These are phyloP conservation scores for Nasonia longicornis DNA, from an alignment of 1,140 invertebrate genomes.

Conservation along the genomic window DNA sequence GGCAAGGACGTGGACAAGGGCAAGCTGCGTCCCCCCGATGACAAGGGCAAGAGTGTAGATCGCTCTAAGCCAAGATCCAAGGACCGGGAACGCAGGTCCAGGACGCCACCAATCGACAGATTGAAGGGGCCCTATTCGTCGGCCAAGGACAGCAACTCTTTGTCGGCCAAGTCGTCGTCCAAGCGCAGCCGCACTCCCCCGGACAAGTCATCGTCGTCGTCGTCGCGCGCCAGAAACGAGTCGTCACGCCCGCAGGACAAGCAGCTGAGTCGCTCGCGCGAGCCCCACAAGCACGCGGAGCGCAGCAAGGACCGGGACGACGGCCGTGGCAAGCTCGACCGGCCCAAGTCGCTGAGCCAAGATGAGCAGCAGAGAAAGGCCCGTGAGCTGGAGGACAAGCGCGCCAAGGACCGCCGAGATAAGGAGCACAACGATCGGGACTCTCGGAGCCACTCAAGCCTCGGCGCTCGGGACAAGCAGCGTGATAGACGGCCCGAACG, in stretches of 20 bases:
- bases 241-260: conserved; percentile 63
- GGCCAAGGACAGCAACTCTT: conserved; percentile 51
- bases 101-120: conserved; percentile 61
- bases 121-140: conserved; percentile 55
- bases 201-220: conserved; percentile 61
- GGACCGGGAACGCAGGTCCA: conserved; percentile 63
- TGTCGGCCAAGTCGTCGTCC: neutral
- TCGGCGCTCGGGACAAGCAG: conserved; percentile 62
- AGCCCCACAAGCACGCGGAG: conserved; percentile 60
- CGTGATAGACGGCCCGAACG: conserved; percentile 59
- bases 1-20: conserved; percentile 61
- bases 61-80: conserved; percentile 60
- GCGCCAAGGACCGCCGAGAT: conserved; percentile 60
- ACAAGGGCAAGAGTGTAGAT: conserved; percentile 60
- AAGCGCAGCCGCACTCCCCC: conserved; percentile 61
- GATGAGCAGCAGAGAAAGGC: conserved; percentile 60
- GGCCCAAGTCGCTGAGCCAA: conserved; percentile 52
- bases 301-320: conserved; percentile 62
- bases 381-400: conserved; percentile 48
- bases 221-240: conserved; percentile 55
- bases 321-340: conserved; percentile 52
- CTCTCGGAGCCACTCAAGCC: conserved; percentile 57
- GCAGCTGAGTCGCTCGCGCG: conserved; percentile 58
- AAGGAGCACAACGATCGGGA: conserved; percentile 60
- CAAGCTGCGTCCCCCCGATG: conserved; percentile 53